Percentiles rank a stretch among this genome's conserved stretches.
phyloP scores from a whole-genome alignment of 2,888 invertebrate genomes.

The Ferrisia virgata region DNA sequence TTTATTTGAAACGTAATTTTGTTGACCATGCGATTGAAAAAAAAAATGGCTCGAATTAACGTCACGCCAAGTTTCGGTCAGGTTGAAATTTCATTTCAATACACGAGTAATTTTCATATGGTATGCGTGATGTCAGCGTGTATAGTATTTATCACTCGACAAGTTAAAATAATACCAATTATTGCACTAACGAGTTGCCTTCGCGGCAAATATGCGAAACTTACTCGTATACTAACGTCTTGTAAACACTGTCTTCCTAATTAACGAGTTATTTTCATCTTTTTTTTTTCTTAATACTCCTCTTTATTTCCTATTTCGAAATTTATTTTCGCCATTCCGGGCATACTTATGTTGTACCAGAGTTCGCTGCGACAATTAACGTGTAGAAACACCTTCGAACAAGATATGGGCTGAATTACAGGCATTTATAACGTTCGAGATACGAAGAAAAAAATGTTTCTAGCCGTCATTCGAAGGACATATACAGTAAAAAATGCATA shows the following conservation, averaged over 20 bases:
- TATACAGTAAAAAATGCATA: too few species aligned
- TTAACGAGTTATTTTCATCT: background rate
- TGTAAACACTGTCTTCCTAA: background rate
- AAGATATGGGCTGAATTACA: background rate
- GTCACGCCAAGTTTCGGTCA: background rate
- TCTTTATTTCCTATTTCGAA: background rate
- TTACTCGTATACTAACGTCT: background rate
- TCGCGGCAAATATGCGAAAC: background rate
- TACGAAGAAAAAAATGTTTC: background rate
- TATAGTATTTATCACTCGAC: background rate
- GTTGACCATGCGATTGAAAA: background rate
- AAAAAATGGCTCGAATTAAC: background rate
- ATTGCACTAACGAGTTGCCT: background rate
- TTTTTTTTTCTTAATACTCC: background rate
- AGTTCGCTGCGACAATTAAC: background rate
- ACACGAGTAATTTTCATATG: background rate
- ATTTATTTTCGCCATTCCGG: background rate
- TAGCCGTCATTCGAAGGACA: too few species aligned
- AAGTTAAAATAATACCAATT: conserved; percentile 2
- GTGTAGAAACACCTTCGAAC: background rate
- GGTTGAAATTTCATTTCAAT: background rate
- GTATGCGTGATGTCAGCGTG: background rate
- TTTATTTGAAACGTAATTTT: background rate
- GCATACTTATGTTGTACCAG: background rate
- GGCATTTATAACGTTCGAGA: background rate